Conservation (phyloP, 2,888 invertebrate genomes). For the Horisme vitalbata region DNA sequence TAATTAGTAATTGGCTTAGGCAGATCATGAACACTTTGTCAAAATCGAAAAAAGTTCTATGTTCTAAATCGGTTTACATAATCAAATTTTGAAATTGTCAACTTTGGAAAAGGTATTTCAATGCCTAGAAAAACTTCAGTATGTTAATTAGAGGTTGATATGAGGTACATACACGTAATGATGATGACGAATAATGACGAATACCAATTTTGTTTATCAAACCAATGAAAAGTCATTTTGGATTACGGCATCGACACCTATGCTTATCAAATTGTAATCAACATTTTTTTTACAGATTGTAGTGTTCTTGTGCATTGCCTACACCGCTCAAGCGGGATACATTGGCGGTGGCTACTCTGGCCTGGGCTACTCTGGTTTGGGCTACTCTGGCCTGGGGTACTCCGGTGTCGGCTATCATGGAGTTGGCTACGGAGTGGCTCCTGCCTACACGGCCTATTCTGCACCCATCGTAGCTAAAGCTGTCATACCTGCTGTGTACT, state of each 20-base stretch:
- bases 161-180: no score
- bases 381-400: constrained; percentile 37
- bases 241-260: neutral
- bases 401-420: constrained; percentile 36
- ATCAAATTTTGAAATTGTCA: no score
- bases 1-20: no score
- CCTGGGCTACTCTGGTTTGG: constrained; percentile 36
- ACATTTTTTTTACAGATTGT: constrained; percentile 44
- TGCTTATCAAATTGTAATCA: neutral
- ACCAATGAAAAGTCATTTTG: no score
- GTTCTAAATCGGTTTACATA: no score
- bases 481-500: constrained; percentile 43
- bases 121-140: no score
- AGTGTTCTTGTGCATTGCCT: constrained; percentile 53
- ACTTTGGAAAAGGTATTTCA: no score
- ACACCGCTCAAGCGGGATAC: constrained; percentile 51
- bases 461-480: constrained; percentile 44
- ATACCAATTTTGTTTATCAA: no score
- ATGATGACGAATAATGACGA: no score
- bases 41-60: no score
- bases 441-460: constrained; percentile 42
- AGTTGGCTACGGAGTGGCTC: constrained; percentile 39
- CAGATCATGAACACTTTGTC: no score
- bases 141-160: no score
- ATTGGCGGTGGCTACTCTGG: constrained; percentile 38